Percentiles rank a stretch among this genome's conserved stretches.
Conservation (phyloP, 2,888 invertebrate genomes). For the Caenorhabditis sinica region DNA sequence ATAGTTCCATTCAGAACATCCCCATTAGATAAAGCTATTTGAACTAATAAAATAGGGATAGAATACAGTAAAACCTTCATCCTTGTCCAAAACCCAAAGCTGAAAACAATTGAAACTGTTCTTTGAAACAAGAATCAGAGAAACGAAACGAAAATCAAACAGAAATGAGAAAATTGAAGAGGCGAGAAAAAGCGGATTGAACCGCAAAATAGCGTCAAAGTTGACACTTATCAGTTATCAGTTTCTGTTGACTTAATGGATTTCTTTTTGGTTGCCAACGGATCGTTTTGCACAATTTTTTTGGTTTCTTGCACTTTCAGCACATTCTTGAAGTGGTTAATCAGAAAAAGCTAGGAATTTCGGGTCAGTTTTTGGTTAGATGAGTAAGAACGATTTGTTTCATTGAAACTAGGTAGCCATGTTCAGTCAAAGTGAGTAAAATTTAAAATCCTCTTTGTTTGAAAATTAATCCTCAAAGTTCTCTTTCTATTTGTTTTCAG, state of each 20-base stretch:
- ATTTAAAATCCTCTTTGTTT: slow-evolving; percentile 24
- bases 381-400: neutral
- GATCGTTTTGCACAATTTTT: slow-evolving; percentile 1
- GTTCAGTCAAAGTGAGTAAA: neutral
- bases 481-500: slow-evolving; percentile 19
- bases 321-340: neutral
- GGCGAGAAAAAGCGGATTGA: slow-evolving; percentile 63
- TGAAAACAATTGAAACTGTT: slow-evolving; percentile 15
- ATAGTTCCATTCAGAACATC: slow-evolving; percentile 58
- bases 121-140: slow-evolving; percentile 25
- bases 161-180: slow-evolving; percentile 16
- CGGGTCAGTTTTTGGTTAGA: too few species aligned
- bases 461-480: slow-evolving; percentile 8
- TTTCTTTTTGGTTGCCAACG: slow-evolving; percentile 22
- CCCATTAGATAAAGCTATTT: neutral
- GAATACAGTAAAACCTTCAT: slow-evolving; percentile 17
- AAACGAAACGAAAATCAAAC: slow-evolving; percentile 30
- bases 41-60: slow-evolving; percentile 15
- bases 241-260: slow-evolving; percentile 51
- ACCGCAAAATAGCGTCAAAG: slow-evolving; percentile 46
- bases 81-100: slow-evolving; percentile 4
- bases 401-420: neutral
- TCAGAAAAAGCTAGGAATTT: neutral
- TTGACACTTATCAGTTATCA: slow-evolving; percentile 56
- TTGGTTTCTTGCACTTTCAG: slow-evolving; percentile 3